Evolutionary conservation across 2,888 invertebrate genomes (phyloP).

Genomic region (Nymphalis c-album): DNA sequence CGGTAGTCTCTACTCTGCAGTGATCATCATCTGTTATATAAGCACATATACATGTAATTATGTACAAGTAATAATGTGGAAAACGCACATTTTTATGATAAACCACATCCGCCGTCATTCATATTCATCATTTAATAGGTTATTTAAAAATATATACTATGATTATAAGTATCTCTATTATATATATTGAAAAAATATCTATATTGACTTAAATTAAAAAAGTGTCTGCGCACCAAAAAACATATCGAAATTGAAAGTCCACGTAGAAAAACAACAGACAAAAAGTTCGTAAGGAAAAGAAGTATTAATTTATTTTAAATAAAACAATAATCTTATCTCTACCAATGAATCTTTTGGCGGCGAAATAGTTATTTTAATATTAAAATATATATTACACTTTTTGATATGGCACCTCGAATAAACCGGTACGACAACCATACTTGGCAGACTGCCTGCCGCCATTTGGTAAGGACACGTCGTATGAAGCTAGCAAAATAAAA

Average conservation of each 20-base stretch:
- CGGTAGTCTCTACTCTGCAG: no score
- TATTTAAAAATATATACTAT: no score
- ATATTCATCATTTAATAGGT: background rate
- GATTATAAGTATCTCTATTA: no score
- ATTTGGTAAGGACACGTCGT: constrained; percentile 10
- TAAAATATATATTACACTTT: constrained; percentile 7
- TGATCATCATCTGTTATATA: no score
- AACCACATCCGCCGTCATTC: background rate
- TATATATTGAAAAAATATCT: no score
- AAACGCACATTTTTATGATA: background rate
- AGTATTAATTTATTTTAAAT: background rate
- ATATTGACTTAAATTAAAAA: background rate
- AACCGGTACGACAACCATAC: constrained; percentile 24
- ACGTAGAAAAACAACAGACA: background rate
- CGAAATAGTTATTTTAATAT: background rate
- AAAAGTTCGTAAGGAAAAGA: background rate
- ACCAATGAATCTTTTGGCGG: background rate
- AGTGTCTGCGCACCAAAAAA: no score
- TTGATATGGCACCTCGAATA: constrained; percentile 13
- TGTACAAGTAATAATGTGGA: no score
- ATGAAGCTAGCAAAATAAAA: background rate
- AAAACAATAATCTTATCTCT: background rate
- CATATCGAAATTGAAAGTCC: background rate
- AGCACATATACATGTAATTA: no score
- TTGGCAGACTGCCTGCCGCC: constrained; percentile 37